These are phyloP conservation scores for Notothenia coriiceps DNA, from an alignment of 2,113 vertebrate species.

Conservation along the genomic window DNA sequence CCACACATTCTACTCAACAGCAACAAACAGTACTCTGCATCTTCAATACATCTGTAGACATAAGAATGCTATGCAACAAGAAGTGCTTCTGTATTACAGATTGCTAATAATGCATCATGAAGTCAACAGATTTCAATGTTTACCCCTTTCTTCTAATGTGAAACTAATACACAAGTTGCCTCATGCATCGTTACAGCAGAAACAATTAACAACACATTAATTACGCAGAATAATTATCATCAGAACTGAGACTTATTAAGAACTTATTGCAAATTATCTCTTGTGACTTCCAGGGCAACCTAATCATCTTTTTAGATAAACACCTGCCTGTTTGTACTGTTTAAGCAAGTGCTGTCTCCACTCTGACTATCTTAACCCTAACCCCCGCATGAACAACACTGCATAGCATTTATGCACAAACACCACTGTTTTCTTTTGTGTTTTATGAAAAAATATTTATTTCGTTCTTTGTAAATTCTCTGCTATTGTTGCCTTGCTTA, in stretches of 20 bases:
- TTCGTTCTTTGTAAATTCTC: slow-evolving; percentile 27
- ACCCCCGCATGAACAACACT: slow-evolving; percentile 1
- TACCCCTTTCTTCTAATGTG: not conserved
- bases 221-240: slow-evolving; percentile 18
- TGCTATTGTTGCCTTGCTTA: slow-evolving; percentile 46
- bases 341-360: not conserved
- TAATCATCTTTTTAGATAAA: slow-evolving; percentile 15
- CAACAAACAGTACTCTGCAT: not conserved
- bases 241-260: slow-evolving; percentile 18
- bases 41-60: not conserved
- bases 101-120: not conserved
- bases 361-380: not conserved
- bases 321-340: slow-evolving; percentile 13
- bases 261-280: slow-evolving; percentile 5
- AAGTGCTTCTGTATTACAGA: not conserved
- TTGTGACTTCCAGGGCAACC: slow-evolving; percentile 2
- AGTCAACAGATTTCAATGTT: not conserved
- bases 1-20: not conserved
- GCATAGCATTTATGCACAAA: not conserved
- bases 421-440: not conserved
- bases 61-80: not conserved
- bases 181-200: not conserved
- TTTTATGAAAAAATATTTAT: slow-evolving; percentile 1
- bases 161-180: slow-evolving; percentile 1
- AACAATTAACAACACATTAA: slow-evolving; percentile 3